A percentile compares a stretch with the other conserved stretches of the same genome.
These are phyloP conservation scores for Alethe castanea DNA, from an alignment of 2,113 vertebrate species.

Conservation along the genomic window DNA sequence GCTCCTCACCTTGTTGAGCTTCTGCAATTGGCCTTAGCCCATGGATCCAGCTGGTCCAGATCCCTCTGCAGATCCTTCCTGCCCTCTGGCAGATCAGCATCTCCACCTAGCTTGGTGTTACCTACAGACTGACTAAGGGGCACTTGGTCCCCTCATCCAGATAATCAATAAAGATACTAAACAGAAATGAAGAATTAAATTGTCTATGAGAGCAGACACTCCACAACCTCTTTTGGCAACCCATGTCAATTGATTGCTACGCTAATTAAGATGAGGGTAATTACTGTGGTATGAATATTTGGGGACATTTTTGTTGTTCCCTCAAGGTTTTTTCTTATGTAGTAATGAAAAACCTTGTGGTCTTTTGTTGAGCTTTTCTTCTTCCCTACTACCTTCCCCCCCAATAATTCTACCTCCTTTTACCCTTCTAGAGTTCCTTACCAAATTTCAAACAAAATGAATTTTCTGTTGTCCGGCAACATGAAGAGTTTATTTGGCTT, in stretches of 20 bases:
- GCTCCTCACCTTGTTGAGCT: not conserved
- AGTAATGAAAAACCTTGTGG: not conserved
- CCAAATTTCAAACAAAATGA: slow-evolving; percentile 98
- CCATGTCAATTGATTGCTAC: not conserved
- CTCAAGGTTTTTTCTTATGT: not conserved
- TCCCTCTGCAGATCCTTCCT: not conserved
- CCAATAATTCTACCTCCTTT: not conserved
- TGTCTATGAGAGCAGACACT: not conserved
- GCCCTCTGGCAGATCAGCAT: not conserved
- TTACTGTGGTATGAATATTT: not conserved
- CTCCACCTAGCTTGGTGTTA: not conserved
- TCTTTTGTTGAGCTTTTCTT: not conserved
- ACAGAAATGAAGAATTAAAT: not conserved
- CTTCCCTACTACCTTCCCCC: no score
- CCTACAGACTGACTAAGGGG: not conserved
- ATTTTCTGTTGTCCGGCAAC: slow-evolving; percentile 97
- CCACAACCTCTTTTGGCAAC: not conserved
- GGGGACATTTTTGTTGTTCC: not conserved
- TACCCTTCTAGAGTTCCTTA: slow-evolving; percentile 86
- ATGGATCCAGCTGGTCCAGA: not conserved
- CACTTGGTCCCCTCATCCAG: not conserved
- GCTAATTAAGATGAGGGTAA: not conserved
- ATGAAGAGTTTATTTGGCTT: slow-evolving; percentile 99
- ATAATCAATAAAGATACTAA: not conserved
- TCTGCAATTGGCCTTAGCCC: not conserved